Conservation (phyloP, 2,888 invertebrate genomes). For the Megaustenia siamemsis region DNA sequence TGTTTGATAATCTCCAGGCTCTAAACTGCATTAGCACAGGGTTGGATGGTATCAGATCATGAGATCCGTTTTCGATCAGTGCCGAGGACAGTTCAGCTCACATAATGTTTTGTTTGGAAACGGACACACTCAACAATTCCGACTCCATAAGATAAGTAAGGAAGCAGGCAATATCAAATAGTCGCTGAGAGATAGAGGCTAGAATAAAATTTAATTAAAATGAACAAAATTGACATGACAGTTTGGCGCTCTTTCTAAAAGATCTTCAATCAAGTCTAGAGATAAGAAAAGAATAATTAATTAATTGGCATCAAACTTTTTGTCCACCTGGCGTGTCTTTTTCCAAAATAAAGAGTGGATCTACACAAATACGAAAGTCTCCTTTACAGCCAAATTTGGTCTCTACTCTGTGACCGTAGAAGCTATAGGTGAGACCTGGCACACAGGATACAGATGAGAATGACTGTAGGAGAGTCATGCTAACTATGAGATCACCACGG, state of each 20-base stretch:
- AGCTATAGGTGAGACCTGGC: neutral
- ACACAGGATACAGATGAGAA: constrained; percentile 1
- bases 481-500: neutral
- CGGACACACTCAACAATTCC: no score
- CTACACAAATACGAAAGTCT: constrained; percentile 1
- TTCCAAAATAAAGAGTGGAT: constrained; percentile 5
- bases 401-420: neutral
- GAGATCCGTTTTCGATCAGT: no score
- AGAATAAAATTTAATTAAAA: neutral
- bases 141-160: no score
- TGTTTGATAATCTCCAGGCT: no score
- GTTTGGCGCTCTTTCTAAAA: neutral
- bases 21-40: no score
- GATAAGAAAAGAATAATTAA: neutral
- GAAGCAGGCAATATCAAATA: no score
- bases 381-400: constrained; percentile 20
- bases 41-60: no score
- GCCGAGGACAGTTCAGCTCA: no score
- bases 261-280: neutral
- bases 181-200: neutral
- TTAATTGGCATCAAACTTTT: neutral
- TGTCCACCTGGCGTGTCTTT: neutral
- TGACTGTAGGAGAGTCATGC: constrained; percentile 1
- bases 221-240: neutral
- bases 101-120: no score